Conservation (phyloP, 2,888 invertebrate species). For the Mongoloraphidia duomilia region DNA sequence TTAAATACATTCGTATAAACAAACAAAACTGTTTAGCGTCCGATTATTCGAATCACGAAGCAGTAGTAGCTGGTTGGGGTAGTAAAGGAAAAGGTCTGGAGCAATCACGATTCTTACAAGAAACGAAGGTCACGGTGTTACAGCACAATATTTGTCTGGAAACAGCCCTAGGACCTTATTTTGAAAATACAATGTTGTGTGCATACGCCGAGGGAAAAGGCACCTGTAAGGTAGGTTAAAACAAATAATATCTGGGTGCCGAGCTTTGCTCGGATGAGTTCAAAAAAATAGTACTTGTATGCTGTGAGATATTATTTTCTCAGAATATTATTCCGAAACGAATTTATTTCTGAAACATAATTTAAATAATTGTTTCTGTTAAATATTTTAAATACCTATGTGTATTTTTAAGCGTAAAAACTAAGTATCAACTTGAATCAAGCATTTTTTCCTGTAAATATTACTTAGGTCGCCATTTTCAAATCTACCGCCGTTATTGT, state of each 20-base stretch:
- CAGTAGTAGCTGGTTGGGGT: constrained; percentile 42
- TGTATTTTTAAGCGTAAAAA: no score
- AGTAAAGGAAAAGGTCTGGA: constrained; percentile 24
- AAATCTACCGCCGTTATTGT: no score
- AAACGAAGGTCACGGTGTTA: constrained; percentile 34
- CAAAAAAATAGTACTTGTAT: no score
- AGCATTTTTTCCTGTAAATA: no score
- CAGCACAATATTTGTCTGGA: constrained; percentile 29
- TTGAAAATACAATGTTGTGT: constrained; percentile 41
- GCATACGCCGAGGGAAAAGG: constrained; percentile 40
- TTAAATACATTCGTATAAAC: neutral
- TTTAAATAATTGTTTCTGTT: no score
- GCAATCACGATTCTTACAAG: constrained; percentile 32
- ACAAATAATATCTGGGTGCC: neutral
- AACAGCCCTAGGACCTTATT: constrained; percentile 23
- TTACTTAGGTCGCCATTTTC: no score
- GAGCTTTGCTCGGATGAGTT: no score
- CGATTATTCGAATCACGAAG: constrained; percentile 30
- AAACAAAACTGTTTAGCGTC: constrained; percentile 23
- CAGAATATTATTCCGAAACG: no score
- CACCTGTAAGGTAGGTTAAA: constrained; percentile 37
- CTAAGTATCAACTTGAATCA: no score
- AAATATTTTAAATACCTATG: no score
- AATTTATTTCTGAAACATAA: no score
- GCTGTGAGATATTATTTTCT: no score